A percentile compares a stretch with the other conserved stretches of the same genome.
Conservation (phyloP, 2,888 invertebrate genomes). For the Spicauda simplicius region DNA sequence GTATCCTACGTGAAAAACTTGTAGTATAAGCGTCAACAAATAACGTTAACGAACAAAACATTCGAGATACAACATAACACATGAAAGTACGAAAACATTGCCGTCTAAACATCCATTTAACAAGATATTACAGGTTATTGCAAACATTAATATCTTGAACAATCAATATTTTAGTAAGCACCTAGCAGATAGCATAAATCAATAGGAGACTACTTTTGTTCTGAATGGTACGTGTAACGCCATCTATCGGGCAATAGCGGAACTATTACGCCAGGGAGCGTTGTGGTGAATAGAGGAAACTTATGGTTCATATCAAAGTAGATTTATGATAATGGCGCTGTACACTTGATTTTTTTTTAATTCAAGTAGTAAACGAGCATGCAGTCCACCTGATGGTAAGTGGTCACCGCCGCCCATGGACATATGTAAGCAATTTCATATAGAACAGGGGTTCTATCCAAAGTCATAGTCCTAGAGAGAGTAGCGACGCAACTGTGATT, state of each 20-base stretch:
- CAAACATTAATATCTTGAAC: slow-evolving; percentile 62
- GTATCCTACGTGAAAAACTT: too few species aligned
- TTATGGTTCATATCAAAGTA: slow-evolving; percentile 26
- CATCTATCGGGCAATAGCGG: slow-evolving; percentile 69
- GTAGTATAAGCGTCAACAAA: too few species aligned
- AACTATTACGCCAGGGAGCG: slow-evolving; percentile 43
- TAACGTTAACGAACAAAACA: too few species aligned
- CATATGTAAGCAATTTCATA: too few species aligned
- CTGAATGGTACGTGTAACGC: slow-evolving; percentile 49
- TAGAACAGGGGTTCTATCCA: too few species aligned
- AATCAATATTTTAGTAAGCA: slow-evolving; percentile 65
- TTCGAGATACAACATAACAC: background rate
- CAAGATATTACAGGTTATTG: slow-evolving; percentile 53
- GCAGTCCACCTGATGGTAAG: too few species aligned
- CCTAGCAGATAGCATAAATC: slow-evolving; percentile 55
- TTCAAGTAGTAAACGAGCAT: too few species aligned
- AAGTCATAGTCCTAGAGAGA: too few species aligned
- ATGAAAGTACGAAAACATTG: slow-evolving; percentile 37
- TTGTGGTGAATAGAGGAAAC: slow-evolving; percentile 9
- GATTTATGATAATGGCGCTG: background rate
- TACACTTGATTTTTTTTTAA: too few species aligned
- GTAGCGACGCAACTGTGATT: too few species aligned
- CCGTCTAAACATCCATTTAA: slow-evolving; percentile 45
- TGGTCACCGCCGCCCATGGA: too few species aligned
- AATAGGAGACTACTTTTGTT: slow-evolving; percentile 41